Evolutionary conservation across 2,797 vertebrate species (phyloP).

Genomic region (Myotis myotis): DNA sequence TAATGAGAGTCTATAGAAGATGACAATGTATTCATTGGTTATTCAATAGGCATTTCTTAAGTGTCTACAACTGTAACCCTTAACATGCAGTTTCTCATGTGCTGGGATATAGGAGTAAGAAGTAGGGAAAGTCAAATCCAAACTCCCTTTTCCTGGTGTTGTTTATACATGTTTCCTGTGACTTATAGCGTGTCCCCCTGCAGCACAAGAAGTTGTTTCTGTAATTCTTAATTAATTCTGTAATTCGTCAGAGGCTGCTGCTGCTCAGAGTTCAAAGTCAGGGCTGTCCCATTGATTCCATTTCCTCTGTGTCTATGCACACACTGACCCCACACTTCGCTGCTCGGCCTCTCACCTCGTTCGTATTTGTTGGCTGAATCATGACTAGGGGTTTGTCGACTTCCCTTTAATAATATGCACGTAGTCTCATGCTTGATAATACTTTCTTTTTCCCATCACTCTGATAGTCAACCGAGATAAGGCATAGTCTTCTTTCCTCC

Average conservation of each 20-base stretch:
- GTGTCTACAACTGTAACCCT: background rate
- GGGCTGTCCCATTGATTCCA: no score
- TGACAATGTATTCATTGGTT: background rate
- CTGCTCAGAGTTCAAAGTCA: background rate
- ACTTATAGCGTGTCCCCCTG: background rate
- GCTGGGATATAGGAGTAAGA: background rate
- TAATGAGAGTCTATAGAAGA: background rate
- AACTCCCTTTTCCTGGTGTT: background rate
- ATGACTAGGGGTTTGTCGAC: background rate
- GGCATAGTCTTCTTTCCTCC: background rate
- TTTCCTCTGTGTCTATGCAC: background rate
- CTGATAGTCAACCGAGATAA: background rate
- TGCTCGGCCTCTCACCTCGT: fast-evolving
- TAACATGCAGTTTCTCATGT: background rate
- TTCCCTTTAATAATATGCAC: background rate
- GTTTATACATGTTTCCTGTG: background rate
- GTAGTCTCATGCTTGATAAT: background rate
- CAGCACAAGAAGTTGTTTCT: background rate
- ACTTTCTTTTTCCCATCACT: background rate
- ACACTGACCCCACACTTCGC: background rate
- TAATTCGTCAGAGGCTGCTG: background rate
- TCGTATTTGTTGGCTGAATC: background rate
- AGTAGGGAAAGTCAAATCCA: background rate
- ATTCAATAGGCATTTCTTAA: background rate
- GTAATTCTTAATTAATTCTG: background rate